These are phyloP conservation scores for Diarsia brunnea DNA, from an alignment of 2,888 invertebrate genomes.

Conservation along the genomic window DNA sequence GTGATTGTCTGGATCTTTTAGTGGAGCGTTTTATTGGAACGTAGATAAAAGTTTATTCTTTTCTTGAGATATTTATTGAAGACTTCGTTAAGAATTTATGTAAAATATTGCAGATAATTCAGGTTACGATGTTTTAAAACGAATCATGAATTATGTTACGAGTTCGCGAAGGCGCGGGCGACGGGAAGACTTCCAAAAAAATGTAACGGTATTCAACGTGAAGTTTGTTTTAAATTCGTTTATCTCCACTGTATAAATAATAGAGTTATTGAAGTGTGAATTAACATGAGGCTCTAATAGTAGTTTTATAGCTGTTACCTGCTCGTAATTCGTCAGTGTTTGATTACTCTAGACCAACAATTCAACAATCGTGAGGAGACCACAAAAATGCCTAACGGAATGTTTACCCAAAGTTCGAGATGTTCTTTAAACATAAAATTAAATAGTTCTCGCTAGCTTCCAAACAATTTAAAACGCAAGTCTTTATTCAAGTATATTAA, in stretches of 20 bases:
- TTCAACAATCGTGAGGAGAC: slow-evolving; percentile 20
- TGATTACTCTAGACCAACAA: slow-evolving; percentile 51
- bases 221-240: slow-evolving; percentile 42
- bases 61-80: slow-evolving; percentile 47
- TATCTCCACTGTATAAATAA: slow-evolving; percentile 41
- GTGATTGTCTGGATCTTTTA: slow-evolving; percentile 47
- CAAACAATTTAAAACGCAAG: slow-evolving; percentile 18
- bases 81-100: slow-evolving; percentile 32
- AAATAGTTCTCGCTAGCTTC: background rate
- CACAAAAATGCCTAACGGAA: background rate
- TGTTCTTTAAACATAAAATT: background rate
- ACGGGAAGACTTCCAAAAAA: slow-evolving; percentile 59
- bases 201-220: slow-evolving; percentile 59
- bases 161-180: slow-evolving; percentile 26
- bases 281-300: slow-evolving; percentile 45
- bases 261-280: slow-evolving; percentile 49
- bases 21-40: slow-evolving; percentile 51
- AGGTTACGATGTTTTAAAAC: slow-evolving; percentile 56
- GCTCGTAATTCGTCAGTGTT: slow-evolving; percentile 29
- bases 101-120: slow-evolving; percentile 54
- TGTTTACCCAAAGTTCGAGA: background rate
- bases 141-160: slow-evolving; percentile 59
- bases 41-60: slow-evolving; percentile 41
- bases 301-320: slow-evolving; percentile 28
- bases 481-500: slow-evolving; percentile 15